Evolutionary conservation across 2,888 invertebrate species (phyloP), one percentile per base, ranked within the genome.

Genomic region (Pherbina coryleti): DNA sequence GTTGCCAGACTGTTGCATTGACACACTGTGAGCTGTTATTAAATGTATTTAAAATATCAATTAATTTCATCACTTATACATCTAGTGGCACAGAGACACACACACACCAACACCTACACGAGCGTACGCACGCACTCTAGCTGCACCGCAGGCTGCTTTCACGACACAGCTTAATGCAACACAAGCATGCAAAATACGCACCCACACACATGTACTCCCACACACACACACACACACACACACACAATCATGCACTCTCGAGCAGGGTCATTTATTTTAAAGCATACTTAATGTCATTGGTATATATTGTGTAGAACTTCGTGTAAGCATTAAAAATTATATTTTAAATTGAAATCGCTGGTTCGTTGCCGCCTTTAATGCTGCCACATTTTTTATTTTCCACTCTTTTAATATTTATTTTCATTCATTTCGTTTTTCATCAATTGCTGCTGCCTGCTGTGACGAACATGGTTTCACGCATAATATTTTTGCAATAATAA

Each of bases 401-500:
- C n/a, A 0, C 1, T 25, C 28, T 17, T 28, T 22, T 17, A 49
- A 51, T 51, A 19, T 22, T 51, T 9, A 25, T 11, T 25, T 14
- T 69, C 14, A 5, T 17, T 28, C 62, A 49, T 22, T 25, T 57
- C 19, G 37, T 9, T 37, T 51, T 19, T 22, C 66, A 17, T 51
- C 22, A 37, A n/a, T 62, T 51, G 72, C 70, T 28, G n/a, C 28
- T 49, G 72, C 77, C 77, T 37, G 77, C 77, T 77, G 77, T 73
- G 77, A 72, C 77, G 77, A 73, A 77, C 66, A 73, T 51, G 77
- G 72, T 77, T 77, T 72, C 72, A 77, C 77, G 77, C 77, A 67
- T 77, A 72, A 77, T 77, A 67, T 77, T 77, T 77, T 72, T 28
- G 77, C 77, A 55, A 77, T 77, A 72, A 77, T 77, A 72, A 73